A percentile compares a stretch with the other conserved stretches of the same genome.
Conservation (phyloP, 2,888 invertebrate species). For the Carcina quercana region DNA sequence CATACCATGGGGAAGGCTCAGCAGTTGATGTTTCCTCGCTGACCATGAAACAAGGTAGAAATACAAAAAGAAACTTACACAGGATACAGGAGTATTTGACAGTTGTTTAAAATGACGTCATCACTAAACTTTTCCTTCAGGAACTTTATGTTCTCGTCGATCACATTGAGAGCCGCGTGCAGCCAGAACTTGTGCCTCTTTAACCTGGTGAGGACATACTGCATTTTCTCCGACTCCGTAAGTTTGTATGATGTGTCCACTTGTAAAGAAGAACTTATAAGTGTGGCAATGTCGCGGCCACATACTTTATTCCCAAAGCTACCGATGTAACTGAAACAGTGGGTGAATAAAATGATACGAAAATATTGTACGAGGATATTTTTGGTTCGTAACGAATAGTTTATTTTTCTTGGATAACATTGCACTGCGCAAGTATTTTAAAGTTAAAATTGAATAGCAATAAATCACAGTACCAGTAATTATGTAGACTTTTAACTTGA, state of each 20-base stretch:
- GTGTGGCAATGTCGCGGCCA: conserved; percentile 45
- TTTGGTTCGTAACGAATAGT: too few species aligned
- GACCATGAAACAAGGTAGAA: conserved; percentile 10
- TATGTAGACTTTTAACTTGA: too few species aligned
- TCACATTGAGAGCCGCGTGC: conserved; percentile 73
- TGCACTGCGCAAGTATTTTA: too few species aligned
- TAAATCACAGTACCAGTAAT: too few species aligned
- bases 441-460: too few species aligned
- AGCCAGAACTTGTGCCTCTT: conserved; percentile 78
- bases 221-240: conserved; percentile 2
- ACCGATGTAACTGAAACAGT: conserved; percentile 65
- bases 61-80: conserved; percentile 65
- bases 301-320: conserved; percentile 71
- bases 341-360: too few species aligned
- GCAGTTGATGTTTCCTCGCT: too few species aligned
- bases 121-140: conserved; percentile 67
- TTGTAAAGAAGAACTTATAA: conserved; percentile 41
- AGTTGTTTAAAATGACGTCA: conserved; percentile 72
- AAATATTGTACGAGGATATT: too few species aligned
- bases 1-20: too few species aligned
- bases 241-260: conserved; percentile 8
- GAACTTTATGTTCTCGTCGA: conserved; percentile 74
- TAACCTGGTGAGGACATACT: conserved; percentile 38
- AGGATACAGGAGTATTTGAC: conserved; percentile 81
- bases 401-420: too few species aligned